A percentile compares a stretch with the other conserved stretches of the same genome.
Conservation (phyloP, 2,113 vertebrate genomes). For the Pelobates fuscus region DNA sequence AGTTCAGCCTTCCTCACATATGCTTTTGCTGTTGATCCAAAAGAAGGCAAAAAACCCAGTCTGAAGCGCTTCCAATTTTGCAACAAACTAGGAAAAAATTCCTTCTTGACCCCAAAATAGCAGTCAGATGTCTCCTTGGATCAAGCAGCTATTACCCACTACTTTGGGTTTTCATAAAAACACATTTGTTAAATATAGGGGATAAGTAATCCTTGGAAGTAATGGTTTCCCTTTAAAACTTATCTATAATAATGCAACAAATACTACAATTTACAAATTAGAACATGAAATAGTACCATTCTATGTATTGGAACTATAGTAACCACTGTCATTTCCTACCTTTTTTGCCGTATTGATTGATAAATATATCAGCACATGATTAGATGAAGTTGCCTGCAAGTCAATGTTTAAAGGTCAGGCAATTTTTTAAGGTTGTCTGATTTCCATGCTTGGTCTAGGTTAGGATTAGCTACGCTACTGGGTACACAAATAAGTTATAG, state of each 20-base stretch:
- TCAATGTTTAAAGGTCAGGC: constrained; percentile 60
- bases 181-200: no score
- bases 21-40: no score
- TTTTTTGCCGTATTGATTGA: constrained; percentile 49
- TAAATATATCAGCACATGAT: constrained; percentile 57
- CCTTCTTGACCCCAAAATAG: no score
- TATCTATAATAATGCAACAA: background rate
- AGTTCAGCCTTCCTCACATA: no score
- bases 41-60: no score
- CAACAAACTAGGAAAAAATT: no score
- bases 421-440: constrained; percentile 53
- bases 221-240: background rate
- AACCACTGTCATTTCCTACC: constrained; percentile 48
- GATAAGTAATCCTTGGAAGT: no score
- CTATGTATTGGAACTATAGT: background rate
- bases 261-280: background rate
- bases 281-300: background rate
- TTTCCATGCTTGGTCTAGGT: constrained; percentile 59
- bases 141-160: no score
- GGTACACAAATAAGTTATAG: background rate
- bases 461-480: constrained; percentile 54
- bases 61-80: no score
- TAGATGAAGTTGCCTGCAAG: constrained; percentile 55
- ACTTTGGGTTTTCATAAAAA: no score
- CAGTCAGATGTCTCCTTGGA: no score